A percentile compares a stretch with the other conserved stretches of the same genome.
phyloP scores from a whole-genome alignment of 2,113 vertebrate species.

The Herpetotheres cachinnans region DNA sequence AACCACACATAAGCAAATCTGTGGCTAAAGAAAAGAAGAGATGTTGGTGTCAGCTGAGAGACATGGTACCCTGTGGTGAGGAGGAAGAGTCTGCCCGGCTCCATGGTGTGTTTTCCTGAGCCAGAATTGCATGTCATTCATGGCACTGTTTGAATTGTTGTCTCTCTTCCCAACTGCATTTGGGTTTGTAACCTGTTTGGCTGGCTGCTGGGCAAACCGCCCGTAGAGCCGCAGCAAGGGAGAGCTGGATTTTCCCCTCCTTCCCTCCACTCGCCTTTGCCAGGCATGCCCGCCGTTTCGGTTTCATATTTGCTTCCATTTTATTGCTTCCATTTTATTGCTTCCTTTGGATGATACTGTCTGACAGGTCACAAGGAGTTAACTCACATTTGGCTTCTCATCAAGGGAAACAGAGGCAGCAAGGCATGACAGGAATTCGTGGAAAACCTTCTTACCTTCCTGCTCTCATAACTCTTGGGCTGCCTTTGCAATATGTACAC shows the following conservation, averaged over 20 bases:
- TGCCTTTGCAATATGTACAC: not conserved
- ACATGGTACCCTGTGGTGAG: not conserved
- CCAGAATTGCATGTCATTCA: not conserved
- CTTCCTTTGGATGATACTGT: not conserved
- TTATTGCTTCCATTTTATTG: not conserved
- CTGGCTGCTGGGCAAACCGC: not conserved
- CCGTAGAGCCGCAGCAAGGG: not conserved
- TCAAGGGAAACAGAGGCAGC: not conserved
- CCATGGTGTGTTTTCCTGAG: not conserved
- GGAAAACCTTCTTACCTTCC: not conserved
- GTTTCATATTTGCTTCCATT: not conserved
- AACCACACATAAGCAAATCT: not conserved
- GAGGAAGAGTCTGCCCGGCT: not conserved
- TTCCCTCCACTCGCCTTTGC: not conserved
- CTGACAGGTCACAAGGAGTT: not conserved
- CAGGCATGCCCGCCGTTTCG: accelerated
- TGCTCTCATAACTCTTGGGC: not conserved
- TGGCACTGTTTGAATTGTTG: not conserved
- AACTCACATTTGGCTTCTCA: not conserved
- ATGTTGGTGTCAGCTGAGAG: not conserved
- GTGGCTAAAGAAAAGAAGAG: not conserved
- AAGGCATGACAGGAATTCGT: not conserved
- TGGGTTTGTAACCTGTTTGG: not conserved
- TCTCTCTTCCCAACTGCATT: not conserved
- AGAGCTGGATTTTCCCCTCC: not conserved